Conservation (phyloP, 2,113 vertebrate genomes). For the Corythornis vintsioides region DNA sequence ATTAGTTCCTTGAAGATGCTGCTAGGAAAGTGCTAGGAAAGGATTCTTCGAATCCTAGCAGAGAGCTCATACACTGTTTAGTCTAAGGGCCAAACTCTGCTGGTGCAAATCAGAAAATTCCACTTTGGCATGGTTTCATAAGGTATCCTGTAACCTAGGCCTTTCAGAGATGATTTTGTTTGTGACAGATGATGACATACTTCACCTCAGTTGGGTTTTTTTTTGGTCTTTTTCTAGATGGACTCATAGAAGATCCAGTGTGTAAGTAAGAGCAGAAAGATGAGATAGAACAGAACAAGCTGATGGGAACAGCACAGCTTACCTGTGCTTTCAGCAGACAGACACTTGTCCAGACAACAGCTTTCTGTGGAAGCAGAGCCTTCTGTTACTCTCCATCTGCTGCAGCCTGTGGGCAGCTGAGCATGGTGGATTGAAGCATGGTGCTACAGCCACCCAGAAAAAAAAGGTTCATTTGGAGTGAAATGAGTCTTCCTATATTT, state of each 20-base stretch:
- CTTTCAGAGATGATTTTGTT: not conserved
- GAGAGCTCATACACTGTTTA: not conserved
- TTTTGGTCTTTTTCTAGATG: conserved; percentile 59
- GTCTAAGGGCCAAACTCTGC: not conserved
- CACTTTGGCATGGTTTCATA: not conserved
- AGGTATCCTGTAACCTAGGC: not conserved
- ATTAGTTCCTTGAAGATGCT: not conserved
- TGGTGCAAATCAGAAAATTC: not conserved
- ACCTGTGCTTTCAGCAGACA: conserved; percentile 51
- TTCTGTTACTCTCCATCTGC: conserved; percentile 64
- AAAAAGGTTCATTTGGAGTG: conserved; percentile 23
- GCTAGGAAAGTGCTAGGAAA: not conserved
- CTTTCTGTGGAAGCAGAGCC: conserved; percentile 44
- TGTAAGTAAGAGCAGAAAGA: conserved; percentile 62
- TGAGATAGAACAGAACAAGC: not conserved
- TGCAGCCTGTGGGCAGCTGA: conserved; percentile 52
- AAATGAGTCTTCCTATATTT: conserved; percentile 31
- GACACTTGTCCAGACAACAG: conserved; percentile 44
- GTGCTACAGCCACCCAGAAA: conserved; percentile 30
- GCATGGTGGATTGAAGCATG: conserved; percentile 5
- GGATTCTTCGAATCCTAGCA: not conserved
- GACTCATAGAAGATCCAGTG: conserved; percentile 72
- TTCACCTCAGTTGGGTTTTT: not conserved
- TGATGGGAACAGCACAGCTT: conserved; percentile 19
- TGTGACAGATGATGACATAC: not conserved